phyloP scores from a whole-genome alignment of 2,797 vertebrate species.

The Pitangus sulphuratus region DNA sequence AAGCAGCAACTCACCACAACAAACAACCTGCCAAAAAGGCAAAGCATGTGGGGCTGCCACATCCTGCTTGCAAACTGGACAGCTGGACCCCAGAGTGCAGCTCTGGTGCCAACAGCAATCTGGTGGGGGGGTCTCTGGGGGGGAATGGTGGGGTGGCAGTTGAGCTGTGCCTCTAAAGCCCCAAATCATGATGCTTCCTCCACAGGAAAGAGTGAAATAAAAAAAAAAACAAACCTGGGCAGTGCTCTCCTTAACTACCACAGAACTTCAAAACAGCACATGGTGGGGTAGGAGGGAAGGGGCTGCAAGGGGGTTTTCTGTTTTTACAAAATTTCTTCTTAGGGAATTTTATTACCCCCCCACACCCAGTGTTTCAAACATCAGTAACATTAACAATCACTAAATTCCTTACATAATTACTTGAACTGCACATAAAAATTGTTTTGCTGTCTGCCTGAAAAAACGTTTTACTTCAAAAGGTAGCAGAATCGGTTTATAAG shows the following conservation, averaged over 20 bases:
- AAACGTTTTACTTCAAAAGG: not conserved
- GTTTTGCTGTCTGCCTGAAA: not conserved
- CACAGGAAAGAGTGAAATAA: rapidly evolving
- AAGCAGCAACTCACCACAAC: not conserved
- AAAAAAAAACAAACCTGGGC: not conserved
- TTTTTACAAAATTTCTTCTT: not conserved
- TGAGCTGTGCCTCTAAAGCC: not conserved
- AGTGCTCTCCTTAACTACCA: not conserved
- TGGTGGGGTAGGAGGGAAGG: rapidly evolving
- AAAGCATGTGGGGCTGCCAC: not conserved
- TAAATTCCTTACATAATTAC: not conserved
- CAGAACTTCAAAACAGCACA: not conserved
- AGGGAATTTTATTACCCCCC: not conserved
- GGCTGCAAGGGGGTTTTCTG: rapidly evolving
- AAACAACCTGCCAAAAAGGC: rapidly evolving
- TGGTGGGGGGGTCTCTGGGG: too few relatives aligned
- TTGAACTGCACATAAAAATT: not conserved
- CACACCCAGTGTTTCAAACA: not conserved
- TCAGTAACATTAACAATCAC: not conserved
- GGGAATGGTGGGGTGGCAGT: rapidly evolving
- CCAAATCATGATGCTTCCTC: not conserved
- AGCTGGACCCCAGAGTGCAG: rapidly evolving
- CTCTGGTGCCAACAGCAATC: not conserved
- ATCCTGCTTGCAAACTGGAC: rapidly evolving
- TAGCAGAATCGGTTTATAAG: not conserved